Evolutionary conservation across 2,113 vertebrate species (phyloP).

Genomic region (Condylura cristata): DNA sequence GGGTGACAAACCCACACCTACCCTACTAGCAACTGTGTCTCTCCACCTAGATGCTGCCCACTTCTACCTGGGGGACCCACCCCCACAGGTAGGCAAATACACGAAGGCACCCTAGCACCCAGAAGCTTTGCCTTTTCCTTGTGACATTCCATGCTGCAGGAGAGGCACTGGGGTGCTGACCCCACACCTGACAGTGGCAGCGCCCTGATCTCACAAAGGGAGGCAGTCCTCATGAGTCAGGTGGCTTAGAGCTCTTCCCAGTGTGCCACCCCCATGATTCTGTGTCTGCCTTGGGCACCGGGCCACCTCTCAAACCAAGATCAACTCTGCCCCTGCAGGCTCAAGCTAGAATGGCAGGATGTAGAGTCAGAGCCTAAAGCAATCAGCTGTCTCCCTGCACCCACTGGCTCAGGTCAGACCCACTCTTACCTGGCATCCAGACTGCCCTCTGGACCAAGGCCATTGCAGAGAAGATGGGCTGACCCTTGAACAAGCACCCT

Average conservation of each 20-base stretch:
- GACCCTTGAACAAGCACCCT: background rate
- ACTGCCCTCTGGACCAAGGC: background rate
- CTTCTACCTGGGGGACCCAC: background rate
- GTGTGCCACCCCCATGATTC: background rate
- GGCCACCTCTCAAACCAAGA: conserved; percentile 37
- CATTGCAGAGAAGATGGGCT: background rate
- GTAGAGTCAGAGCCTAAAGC: background rate
- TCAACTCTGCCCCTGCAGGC: conserved; percentile 61
- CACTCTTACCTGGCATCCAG: background rate
- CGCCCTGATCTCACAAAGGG: background rate
- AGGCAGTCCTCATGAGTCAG: background rate
- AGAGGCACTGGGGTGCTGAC: background rate
- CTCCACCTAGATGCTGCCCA: background rate
- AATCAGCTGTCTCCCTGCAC: background rate
- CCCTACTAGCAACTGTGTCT: background rate
- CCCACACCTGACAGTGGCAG: background rate
- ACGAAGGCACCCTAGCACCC: background rate
- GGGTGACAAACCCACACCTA: background rate
- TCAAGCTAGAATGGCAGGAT: conserved; percentile 39
- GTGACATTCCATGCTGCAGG: background rate
- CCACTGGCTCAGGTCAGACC: background rate
- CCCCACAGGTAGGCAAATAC: background rate
- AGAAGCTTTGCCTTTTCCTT: background rate
- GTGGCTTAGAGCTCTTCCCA: background rate
- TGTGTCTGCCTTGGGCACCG: background rate